phyloP scores from a whole-genome alignment of 1,140 invertebrate species.

The Hyposmocoma kahamanoa region DNA sequence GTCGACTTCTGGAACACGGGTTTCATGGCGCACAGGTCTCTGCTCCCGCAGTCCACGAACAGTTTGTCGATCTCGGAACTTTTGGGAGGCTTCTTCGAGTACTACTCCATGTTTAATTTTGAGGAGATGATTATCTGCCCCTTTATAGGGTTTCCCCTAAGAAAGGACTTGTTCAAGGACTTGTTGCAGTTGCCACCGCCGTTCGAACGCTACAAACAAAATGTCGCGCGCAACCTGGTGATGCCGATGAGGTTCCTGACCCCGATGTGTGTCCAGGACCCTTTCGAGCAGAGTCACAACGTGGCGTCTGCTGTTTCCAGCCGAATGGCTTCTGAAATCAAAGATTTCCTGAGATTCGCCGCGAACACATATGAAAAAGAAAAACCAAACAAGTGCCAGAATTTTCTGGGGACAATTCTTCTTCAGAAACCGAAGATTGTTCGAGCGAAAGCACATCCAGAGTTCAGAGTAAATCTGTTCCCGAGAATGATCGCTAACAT shows the following conservation, averaged over 20 bases:
- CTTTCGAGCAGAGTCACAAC: slow-evolving; percentile 70
- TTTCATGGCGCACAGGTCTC: slow-evolving; percentile 28
- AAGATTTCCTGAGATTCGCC: slow-evolving; percentile 32
- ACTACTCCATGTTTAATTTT: slow-evolving; percentile 67
- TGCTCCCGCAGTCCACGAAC: slow-evolving; percentile 24
- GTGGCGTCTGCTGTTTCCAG: slow-evolving; percentile 45
- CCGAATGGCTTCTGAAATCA: slow-evolving; percentile 27
- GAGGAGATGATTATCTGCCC: slow-evolving; percentile 63
- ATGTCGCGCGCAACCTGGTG: slow-evolving; percentile 15
- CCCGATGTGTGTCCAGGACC: slow-evolving; percentile 70
- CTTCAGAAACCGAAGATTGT: slow-evolving; percentile 29
- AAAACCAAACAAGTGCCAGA: slow-evolving; percentile 15
- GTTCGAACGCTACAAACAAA: slow-evolving; percentile 42
- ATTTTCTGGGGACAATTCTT: slow-evolving; percentile 32
- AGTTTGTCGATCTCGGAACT: slow-evolving; percentile 41
- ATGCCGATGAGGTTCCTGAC: slow-evolving; percentile 39
- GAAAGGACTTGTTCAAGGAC: slow-evolving; percentile 36
- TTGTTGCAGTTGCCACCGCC: slow-evolving; percentile 20
- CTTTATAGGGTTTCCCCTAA: slow-evolving; percentile 49
- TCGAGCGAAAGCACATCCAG: slow-evolving; percentile 11
- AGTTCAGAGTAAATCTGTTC: slow-evolving; percentile 30
- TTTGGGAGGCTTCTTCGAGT: slow-evolving; percentile 68
- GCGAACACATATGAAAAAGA: slow-evolving; percentile 34
- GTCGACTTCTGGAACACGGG: slow-evolving; percentile 65
- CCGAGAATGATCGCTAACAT: slow-evolving; percentile 24